Base-by-base conservation (phyloP, 2,113 vertebrate genomes). In the Hippocampus abdominalis region DNA sequence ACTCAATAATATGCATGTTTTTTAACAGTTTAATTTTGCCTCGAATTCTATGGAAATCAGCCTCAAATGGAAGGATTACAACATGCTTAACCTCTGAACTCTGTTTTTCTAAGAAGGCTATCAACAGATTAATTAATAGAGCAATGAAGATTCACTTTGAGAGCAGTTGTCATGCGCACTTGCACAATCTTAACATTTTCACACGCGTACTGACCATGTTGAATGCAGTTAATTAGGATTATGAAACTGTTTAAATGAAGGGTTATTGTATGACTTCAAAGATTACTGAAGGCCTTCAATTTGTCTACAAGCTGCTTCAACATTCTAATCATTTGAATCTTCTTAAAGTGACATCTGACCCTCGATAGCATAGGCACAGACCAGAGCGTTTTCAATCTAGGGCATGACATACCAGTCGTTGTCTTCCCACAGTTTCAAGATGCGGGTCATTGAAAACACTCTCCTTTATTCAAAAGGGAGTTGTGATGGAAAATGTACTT, bases 301-400 rank as follows among this genome's bases (percentile, higher is more conserved):
- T 75, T 40, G 66, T 82, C 68, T 65, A 63, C 44, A 51, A 48
- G 72, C 65, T 69, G 53, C 63, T 36, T 29, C 15, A 7, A 16
- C 23, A 42, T 42, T 70, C 36, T 23, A 16, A 66, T 66, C 54
- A 71, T 68, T 29, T 71, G 73, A 63, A 63, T 75, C 68, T 70
- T 64, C 66, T 81, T 72, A 21, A 79, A 78, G 64, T 72, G 68
- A 71, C 72, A 76, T 85, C 86, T 82, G 69, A 67, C 71, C 64
- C 46, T 73, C 3, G 71, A 84, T 81, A 78, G 78, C 72, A 66
- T 68, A 42, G 68, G 56, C 63, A 69, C 27, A 65, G 67, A 27
- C 68, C 32, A 46, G 6, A 72, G 68, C 32, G 71, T 68, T 51
- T 74, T 77, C 73, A 73, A 86, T 78, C 67, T 49, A 70, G 2